phyloP scores from a whole-genome alignment of 2,113 vertebrate species.

The Numenius arquata region DNA sequence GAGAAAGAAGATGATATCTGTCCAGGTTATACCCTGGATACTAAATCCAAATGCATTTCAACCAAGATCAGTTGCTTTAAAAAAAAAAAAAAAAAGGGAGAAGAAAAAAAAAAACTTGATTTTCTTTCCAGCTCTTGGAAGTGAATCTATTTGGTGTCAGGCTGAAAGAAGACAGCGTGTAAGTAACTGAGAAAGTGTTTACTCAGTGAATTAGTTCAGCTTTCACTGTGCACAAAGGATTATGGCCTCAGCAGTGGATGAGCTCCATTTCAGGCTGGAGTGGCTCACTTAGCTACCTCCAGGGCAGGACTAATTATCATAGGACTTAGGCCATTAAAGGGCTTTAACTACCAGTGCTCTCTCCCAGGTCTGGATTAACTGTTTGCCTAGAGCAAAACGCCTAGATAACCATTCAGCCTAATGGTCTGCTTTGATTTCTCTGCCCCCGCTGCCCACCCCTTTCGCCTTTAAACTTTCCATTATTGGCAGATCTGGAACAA shows the following conservation, averaged over 20 bases:
- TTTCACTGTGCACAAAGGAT: conserved; percentile 93
- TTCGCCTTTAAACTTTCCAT: conserved; percentile 23
- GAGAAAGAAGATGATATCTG: conserved; percentile 3
- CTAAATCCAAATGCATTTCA: conserved; percentile 33
- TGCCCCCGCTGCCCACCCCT: conserved; percentile 44
- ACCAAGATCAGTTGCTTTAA: conserved; percentile 58
- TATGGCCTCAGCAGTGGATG: conserved; percentile 85
- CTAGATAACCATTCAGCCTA: conserved; percentile 90
- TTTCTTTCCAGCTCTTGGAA: conserved; percentile 73
- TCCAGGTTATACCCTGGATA: conserved; percentile 21
- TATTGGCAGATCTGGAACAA: conserved; percentile 44
- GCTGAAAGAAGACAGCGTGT: conserved; percentile 91
- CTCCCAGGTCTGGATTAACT: conserved; percentile 96
- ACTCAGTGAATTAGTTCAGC: conserved; percentile 99
- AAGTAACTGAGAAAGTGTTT: conserved; percentile 98
- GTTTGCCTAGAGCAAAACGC: conserved; percentile 88
- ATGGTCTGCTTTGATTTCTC: conserved; percentile 90
- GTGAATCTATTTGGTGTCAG: conserved; percentile 78
- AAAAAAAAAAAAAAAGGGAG: not conserved
- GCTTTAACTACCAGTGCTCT: conserved; percentile 94
- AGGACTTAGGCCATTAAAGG: conserved; percentile 99
- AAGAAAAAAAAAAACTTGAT: conserved; percentile 52
- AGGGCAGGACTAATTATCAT: conserved; percentile 99
- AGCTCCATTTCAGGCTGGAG: conserved; percentile 98
- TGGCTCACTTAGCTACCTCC: conserved; percentile 93